Percentiles rank a stretch among this genome's conserved stretches.
Conservation (phyloP, 2,113 vertebrate genomes). For the Halichoeres trimaculatus region DNA sequence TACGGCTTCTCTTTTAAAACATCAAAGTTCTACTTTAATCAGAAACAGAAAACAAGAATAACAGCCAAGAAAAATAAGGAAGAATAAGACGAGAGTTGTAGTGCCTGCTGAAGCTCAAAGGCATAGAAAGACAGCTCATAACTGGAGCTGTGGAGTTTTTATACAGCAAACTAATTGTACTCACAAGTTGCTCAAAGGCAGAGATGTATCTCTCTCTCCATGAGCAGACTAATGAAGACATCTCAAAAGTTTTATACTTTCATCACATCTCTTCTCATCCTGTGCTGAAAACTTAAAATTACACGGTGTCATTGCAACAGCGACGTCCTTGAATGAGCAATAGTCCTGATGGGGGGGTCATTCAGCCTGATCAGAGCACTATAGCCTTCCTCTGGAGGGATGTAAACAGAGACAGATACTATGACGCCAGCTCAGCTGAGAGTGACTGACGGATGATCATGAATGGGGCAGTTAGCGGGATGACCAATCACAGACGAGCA, state of each 20-base stretch:
- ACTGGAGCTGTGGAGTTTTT: not conserved
- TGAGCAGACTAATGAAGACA: conserved; percentile 16
- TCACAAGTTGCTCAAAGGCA: not conserved
- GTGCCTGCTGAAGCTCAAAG: conserved; percentile 16
- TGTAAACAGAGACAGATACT: no score
- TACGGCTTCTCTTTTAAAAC: conserved; percentile 13
- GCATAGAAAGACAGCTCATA: conserved; percentile 30
- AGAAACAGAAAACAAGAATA: conserved; percentile 11
- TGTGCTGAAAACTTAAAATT: not conserved
- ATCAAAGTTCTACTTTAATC: conserved; percentile 8
- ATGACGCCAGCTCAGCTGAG: no score
- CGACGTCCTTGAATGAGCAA: not conserved
- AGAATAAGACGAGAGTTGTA: conserved; percentile 15
- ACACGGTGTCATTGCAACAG: not conserved
- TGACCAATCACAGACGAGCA: no score
- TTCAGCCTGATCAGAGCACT: no score
- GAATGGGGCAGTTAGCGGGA: no score
- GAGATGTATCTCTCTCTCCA: not conserved
- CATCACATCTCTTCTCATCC: not conserved
- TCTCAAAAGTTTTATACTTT: not conserved
- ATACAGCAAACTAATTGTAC: not conserved
- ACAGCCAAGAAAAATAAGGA: not conserved
- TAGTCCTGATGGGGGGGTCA: no score
- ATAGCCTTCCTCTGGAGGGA: no score
- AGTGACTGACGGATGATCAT: no score